phyloP scores from a whole-genome alignment of 2,797 vertebrate genomes.

The Sphaeramia orbicularis region DNA sequence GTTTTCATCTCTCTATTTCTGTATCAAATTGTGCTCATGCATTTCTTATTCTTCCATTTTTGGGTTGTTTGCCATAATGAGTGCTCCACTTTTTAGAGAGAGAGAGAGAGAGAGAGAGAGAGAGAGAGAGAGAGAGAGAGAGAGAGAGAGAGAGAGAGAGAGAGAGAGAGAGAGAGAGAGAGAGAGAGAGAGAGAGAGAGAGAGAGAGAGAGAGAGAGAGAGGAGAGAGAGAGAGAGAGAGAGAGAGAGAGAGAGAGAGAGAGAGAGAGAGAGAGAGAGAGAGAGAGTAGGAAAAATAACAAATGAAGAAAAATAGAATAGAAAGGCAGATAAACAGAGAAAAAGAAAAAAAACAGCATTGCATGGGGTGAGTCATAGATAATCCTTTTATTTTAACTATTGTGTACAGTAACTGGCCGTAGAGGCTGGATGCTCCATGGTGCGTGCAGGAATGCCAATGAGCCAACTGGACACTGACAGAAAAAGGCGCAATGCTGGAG shows the following conservation, averaged over 20 bases:
- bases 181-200: background rate
- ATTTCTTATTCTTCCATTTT: background rate
- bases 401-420: conserved; percentile 23
- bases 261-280: background rate
- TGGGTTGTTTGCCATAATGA: conserved; percentile 24
- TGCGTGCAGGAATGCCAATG: conserved; percentile 46
- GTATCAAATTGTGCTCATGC: background rate
- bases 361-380: conserved; percentile 16
- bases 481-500: conserved; percentile 20
- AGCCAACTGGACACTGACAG: conserved; percentile 54
- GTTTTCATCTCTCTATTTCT: conserved; percentile 27
- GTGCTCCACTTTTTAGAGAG: too few relatives aligned
- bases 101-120: too few relatives aligned
- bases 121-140: background rate
- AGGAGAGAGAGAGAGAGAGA: background rate
- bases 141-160: background rate
- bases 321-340: conserved; percentile 3
- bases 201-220: background rate
- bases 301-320: conserved; percentile 1
- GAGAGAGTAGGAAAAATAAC: background rate
- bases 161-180: background rate
- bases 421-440: conserved; percentile 45
- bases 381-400: conserved; percentile 21
- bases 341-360: conserved; percentile 13
- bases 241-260: background rate